Evolutionary conservation across 1,140 invertebrate genomes (phyloP).

Genomic region (Cephus cinctus): DNA sequence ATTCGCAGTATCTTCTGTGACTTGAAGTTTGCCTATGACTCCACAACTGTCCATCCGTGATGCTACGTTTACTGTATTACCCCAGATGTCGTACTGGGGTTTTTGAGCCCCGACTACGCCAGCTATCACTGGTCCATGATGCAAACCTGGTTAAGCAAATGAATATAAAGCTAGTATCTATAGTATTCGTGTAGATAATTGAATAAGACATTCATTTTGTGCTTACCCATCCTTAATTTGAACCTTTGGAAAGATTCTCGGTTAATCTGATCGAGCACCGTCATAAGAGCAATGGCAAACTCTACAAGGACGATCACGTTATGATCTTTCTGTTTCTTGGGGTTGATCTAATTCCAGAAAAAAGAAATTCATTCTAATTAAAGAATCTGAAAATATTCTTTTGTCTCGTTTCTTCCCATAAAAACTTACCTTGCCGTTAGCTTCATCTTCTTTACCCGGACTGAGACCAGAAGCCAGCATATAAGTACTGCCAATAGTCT

Average conservation of each 20-base stretch:
- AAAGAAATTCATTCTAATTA: slow-evolving; percentile 10
- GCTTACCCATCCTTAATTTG: slow-evolving; percentile 84
- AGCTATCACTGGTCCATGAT: slow-evolving; percentile 92
- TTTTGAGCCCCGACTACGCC: slow-evolving; percentile 95
- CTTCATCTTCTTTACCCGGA: slow-evolving; percentile 82
- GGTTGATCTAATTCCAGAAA: slow-evolving; percentile 49
- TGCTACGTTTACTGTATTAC: slow-evolving; percentile 95
- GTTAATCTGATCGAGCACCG: slow-evolving; percentile 92
- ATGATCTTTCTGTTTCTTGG: slow-evolving; percentile 75
- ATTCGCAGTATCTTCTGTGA: slow-evolving; percentile 87
- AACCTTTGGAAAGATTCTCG: slow-evolving; percentile 96
- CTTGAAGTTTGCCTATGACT: slow-evolving; percentile 81
- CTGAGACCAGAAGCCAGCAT: slow-evolving; percentile 95
- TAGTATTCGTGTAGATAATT: slow-evolving; percentile 1
- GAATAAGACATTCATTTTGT: slow-evolving; percentile 7
- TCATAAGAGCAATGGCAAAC: slow-evolving; percentile 90
- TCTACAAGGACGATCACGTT: slow-evolving; percentile 89
- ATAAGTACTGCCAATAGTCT: slow-evolving; percentile 97
- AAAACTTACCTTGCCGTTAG: slow-evolving; percentile 62
- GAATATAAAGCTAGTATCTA: neutral
- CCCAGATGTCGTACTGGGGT: slow-evolving; percentile 98
- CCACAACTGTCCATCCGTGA: slow-evolving; percentile 97
- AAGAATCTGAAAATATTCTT: slow-evolving; percentile 2
- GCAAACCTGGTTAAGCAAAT: slow-evolving; percentile 67
- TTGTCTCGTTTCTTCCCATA: too few relatives aligned